Evolutionary conservation across 2,113 vertebrate species (phyloP).

Genomic region (Muntiacus reevesi): DNA sequence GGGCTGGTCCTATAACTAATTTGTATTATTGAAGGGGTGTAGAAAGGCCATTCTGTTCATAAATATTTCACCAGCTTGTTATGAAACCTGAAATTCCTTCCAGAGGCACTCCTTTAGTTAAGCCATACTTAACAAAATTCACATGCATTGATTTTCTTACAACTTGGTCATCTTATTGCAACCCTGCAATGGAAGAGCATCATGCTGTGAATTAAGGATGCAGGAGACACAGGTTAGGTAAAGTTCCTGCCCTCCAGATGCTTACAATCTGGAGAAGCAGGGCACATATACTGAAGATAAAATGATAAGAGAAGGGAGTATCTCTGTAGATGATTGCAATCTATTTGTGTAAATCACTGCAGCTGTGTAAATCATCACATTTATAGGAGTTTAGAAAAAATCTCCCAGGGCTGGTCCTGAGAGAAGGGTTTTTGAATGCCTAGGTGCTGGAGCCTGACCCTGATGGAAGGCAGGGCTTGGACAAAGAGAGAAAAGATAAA

Average conservation of each 20-base stretch:
- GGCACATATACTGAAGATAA: background rate
- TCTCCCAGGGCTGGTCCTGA: background rate
- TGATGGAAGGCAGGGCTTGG: background rate
- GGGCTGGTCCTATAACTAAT: background rate
- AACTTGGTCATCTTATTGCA: background rate
- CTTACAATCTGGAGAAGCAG: background rate
- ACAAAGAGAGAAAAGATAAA: background rate
- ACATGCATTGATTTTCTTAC: background rate
- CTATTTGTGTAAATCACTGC: background rate
- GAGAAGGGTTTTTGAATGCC: background rate
- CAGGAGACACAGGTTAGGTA: background rate
- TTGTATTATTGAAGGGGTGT: background rate
- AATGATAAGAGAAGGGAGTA: background rate
- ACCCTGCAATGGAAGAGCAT: background rate
- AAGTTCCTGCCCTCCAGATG: background rate
- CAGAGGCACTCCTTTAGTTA: background rate
- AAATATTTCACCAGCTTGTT: conserved; percentile 41
- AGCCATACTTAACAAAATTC: background rate
- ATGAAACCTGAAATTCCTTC: conserved; percentile 4
- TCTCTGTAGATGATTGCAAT: background rate
- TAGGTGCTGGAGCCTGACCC: background rate
- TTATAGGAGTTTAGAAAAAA: background rate
- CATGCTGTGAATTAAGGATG: background rate
- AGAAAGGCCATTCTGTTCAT: conserved; percentile 23
- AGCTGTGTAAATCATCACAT: background rate